phyloP scores from a whole-genome alignment of 2,797 vertebrate species.

The Tangara arthus region DNA sequence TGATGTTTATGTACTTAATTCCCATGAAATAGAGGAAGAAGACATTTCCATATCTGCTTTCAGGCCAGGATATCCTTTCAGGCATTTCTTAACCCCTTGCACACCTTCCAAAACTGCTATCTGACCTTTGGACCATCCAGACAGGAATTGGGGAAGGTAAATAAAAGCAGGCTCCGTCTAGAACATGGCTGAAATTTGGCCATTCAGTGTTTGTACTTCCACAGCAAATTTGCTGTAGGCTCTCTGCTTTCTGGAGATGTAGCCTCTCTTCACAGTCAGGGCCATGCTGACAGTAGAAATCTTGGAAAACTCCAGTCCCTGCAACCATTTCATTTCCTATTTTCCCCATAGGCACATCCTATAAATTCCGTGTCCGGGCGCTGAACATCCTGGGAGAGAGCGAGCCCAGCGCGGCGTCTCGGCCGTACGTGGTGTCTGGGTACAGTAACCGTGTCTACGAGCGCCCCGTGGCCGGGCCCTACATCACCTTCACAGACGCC shows the following conservation, averaged over 20 bases:
- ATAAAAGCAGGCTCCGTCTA: not conserved
- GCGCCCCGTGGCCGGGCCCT: slow-evolving; percentile 90
- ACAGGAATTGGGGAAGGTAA: not conserved
- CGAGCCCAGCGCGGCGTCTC: slow-evolving; percentile 90
- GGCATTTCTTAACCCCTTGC: not conserved
- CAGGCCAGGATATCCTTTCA: not conserved
- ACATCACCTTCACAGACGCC: slow-evolving; percentile 98
- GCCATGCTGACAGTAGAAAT: not conserved
- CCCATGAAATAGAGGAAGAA: not conserved
- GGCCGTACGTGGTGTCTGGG: slow-evolving; percentile 90
- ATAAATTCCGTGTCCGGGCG: slow-evolving; percentile 94
- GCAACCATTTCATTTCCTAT: not conserved
- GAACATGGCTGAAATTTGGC: not conserved
- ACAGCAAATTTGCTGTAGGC: not conserved
- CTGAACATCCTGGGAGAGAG: slow-evolving; percentile 95
- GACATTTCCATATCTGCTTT: not conserved
- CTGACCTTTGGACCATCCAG: not conserved
- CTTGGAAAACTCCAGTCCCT: not conserved
- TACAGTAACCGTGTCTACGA: slow-evolving; percentile 83
- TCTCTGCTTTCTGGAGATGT: not conserved
- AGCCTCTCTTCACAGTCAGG: not conserved
- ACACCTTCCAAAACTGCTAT: not conserved
- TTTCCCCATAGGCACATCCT: slow-evolving; percentile 84
- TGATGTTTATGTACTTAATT: not conserved
- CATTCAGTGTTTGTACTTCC: not conserved